Evolutionary conservation across 1,140 invertebrate genomes (phyloP).

Genomic region (Microvelia longipes): DNA sequence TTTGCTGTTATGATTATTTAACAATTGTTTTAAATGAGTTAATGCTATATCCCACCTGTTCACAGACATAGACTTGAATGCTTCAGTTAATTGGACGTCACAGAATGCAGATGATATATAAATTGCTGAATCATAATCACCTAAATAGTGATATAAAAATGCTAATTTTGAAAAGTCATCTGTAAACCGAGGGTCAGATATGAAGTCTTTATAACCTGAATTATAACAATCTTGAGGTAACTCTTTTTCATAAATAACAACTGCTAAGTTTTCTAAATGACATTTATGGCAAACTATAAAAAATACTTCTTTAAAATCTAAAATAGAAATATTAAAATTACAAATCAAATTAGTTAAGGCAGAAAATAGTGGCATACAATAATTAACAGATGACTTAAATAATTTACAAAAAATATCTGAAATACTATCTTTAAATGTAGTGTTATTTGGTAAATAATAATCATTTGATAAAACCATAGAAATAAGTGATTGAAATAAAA

Average conservation of each 20-base stretch:
- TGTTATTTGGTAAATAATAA: not conserved
- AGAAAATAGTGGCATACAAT: not conserved
- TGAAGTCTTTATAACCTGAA: not conserved
- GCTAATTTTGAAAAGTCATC: not conserved
- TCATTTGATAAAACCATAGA: not conserved
- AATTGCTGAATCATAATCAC: not conserved
- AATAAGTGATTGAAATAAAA: not conserved
- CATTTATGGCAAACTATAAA: not conserved
- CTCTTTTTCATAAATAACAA: not conserved
- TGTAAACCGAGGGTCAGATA: not conserved
- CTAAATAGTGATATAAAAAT: not conserved
- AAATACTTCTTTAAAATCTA: not conserved
- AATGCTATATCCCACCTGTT: not conserved
- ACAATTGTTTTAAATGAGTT: not conserved
- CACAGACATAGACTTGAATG: not conserved
- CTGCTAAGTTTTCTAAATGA: not conserved
- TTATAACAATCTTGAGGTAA: not conserved
- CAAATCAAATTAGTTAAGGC: not conserved
- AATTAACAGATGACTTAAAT: not conserved
- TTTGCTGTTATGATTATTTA: not conserved
- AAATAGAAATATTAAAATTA: not conserved
- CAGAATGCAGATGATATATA: not conserved
- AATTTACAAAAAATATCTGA: not conserved
- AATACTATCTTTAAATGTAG: not conserved
- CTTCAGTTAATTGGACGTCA: not conserved